Evolutionary conservation across 2,797 vertebrate genomes (phyloP), one percentile per base, ranked within the genome.

Genomic region (Carapus acus): DNA sequence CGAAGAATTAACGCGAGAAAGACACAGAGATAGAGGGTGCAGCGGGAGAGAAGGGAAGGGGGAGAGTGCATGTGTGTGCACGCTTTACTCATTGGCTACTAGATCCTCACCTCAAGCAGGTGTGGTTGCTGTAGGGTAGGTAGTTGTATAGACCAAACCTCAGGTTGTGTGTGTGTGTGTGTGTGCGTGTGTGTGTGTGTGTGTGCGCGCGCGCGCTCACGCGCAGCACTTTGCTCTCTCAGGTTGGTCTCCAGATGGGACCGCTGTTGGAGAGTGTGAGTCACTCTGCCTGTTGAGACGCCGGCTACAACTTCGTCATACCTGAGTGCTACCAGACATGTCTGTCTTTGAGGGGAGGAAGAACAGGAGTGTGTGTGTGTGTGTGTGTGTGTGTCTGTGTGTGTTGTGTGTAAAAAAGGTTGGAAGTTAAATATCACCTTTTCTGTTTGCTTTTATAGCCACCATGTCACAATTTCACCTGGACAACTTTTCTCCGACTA

Each of bases 241-340:
- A 62, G 66, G 49, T 79, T 44, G 46, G 42, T 69, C 73, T 83
- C 86, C 86, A 87, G 83, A 84, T 87, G 86, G 71, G 56, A 43
- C 65, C 3, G 40, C 56, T 61, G 55, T 66, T 65, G 69, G 51
- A 58, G 49, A 2, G 57, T 40, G 44, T 88, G 87, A 90, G 62
- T 89, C 87, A 89, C 20, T 5, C 5, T 27, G 61, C 71, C 69
- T 73, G 65, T 23, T 43, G 62, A 78, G 72, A 82, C 67, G 21
- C 65, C 56, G 49, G 33, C 69, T 49, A 1, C 69, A 43, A 43
- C 51, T 17, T 17, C 49, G 75, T 84, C 81, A 78, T 80, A 78
- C 81, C 72, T 82, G 81, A 82, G 74, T 61, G 76, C 80, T 69
- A 29, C 67, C 60, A 81, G 84, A 85, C 81, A 82, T 72, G 67